phyloP scores from a whole-genome alignment of 2,797 vertebrate species.

The Amphiprion clarkii region DNA sequence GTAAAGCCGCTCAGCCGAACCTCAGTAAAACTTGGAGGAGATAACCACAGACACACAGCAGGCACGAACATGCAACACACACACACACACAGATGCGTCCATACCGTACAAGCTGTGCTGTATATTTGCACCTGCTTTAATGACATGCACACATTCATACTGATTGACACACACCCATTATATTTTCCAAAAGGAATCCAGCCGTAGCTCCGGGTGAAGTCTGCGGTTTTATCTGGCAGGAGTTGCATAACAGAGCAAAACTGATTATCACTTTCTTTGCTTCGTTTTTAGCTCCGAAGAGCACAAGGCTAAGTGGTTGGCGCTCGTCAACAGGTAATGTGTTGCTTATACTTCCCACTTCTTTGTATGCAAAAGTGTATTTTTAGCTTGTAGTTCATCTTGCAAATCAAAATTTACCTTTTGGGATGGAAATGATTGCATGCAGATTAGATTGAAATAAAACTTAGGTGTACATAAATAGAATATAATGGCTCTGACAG shows the following conservation, averaged over 20 bases:
- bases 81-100: constrained; percentile 6
- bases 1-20: constrained; percentile 28
- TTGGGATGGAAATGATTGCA: too few species aligned
- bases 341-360: background rate
- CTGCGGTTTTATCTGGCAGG: constrained; percentile 6
- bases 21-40: background rate
- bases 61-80: constrained; percentile 19
- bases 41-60: constrained; percentile 21
- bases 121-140: constrained; percentile 20
- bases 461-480: too few species aligned
- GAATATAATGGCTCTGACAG: too few species aligned
- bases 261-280: constrained; percentile 38
- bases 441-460: background rate
- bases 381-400: background rate
- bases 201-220: constrained; percentile 19
- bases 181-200: constrained; percentile 49
- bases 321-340: constrained; percentile 91
- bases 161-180: constrained; percentile 2
- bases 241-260: constrained; percentile 43
- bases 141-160: background rate
- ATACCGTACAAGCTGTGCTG: background rate
- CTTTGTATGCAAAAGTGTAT: background rate
- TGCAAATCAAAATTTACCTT: too few species aligned
- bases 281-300: constrained; percentile 87
- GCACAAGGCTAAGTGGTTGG: constrained; percentile 92